Evolutionary conservation across 1,140 invertebrate species (phyloP), one percentile per base, ranked within the genome.

Genomic region (Araneus ventricosus): DNA sequence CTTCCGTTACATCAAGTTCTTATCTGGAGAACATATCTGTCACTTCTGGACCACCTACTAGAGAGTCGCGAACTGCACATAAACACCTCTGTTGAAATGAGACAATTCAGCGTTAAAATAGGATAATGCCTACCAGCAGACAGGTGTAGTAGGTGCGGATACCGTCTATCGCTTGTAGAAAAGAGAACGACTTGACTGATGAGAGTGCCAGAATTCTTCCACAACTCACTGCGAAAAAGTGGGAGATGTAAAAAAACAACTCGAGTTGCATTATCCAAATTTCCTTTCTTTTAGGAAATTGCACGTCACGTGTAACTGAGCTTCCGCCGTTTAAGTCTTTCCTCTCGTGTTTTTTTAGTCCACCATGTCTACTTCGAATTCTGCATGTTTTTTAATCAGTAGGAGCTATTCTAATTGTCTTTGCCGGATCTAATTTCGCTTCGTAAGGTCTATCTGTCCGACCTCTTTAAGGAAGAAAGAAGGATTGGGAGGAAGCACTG

Each of bases 1-100:
- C 67, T 75, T 75, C 30, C 30, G 17, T 34, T 75, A 17, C 27
- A n/a, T 75, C 67, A 34, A 75, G 8, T 37, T 34, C 67, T 75
- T 75, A 75, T 75, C 67, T 75, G 27, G 67, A 10, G 17, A 75
- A 75, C 67, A 75, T 34, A 75, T 75, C 67, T 75, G 67, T 75
- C 67, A 20, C 30, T 20, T 20, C 30, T 34, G 34, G 30, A 75
- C 67, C 67, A 75, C 67, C 67, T 75, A 30, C 67, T 5, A 75
- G 30, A 34, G 67, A 34, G 67, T 34, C 67, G 27, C 61, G 61
- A 67, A 37, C 30, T 20, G 30, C 67, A 75, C 27, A 75, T 34
- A 75, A 67, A 14, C 45, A 52, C 45, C 27, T 67, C 24, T 27
- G 61, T 30, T 75, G 14, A 27, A 34, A 34, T 3, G 67, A 75